Base-by-base conservation (phyloP, 2,113 vertebrate genomes). In the Clinocottus analis region DNA sequence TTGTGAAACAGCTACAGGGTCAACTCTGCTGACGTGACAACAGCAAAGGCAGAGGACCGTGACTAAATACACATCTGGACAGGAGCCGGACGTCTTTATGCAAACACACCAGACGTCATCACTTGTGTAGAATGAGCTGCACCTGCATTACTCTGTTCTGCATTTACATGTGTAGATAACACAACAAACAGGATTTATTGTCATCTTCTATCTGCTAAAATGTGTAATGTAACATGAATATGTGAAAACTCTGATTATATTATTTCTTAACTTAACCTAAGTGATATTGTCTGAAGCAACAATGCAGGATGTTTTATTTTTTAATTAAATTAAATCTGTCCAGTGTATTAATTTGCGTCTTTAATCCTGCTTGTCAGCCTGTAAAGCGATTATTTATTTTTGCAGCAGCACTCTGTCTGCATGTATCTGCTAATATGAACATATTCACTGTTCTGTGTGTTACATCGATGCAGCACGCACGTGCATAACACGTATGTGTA, bases 1-100 rank as follows among this genome's bases (percentile, higher is more conserved):
- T 71, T 49, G 3, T 94, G 82, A 93, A 62, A 3, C 17, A 10
- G 25, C 51, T 9, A 21, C n/a, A 2, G 21, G 8, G 25, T 13
- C 12, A 49, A 63, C 41, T 43, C 41, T 53, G 13, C 72, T 68
- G 43, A 27, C n/a, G 5, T 14, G 9, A 41, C 47, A 51, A 68
- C 23, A n/a, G n/a, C n/a, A 39, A 53, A 62, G 62, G 39, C 27
- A 55, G 19, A 11, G 12, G 63, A 2, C 23, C 2, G 3, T 39
- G 17, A 64, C 56, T 51, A 29, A 41, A 51, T 13, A 41, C 61
- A 55, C 13, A 69, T n/a, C 1, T 60, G 21, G 19, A 58, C 45
- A 49, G 43, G 9, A 25, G 39, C 29, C 41, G 56, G 51, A 29
- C 41, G 13, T 39, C 47, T 43, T 19, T 16, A 21, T 19, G 37